These are phyloP conservation scores for Mormyrus lacerda DNA, from an alignment of 2,113 vertebrate genomes.

Conservation along the genomic window DNA sequence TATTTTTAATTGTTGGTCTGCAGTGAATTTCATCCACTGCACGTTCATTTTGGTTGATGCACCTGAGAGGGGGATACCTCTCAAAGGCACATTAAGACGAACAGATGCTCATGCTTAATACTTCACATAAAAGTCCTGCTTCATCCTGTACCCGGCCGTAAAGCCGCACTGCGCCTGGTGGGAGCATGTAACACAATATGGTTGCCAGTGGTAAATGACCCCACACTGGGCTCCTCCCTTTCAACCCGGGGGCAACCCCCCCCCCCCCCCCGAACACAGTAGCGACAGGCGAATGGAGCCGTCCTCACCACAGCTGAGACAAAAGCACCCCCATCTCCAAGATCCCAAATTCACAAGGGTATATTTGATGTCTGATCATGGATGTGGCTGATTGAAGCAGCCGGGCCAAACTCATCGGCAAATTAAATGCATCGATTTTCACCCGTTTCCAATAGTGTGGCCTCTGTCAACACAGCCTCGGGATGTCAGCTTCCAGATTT, in stretches of 20 bases:
- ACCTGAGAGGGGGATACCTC: not conserved
- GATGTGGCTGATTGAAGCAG: slow-evolving; percentile 61
- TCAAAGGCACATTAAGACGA: not conserved
- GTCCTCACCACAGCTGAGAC: not conserved
- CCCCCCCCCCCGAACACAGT: not conserved
- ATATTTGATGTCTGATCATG: slow-evolving; percentile 24
- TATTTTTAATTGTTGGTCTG: not conserved
- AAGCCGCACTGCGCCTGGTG: not conserved
- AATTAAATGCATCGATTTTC: slow-evolving; percentile 70
- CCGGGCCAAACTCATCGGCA: slow-evolving; percentile 60
- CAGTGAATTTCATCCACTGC: not conserved
- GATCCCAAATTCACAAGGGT: not conserved
- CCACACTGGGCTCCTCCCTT: not conserved
- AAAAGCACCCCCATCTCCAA: not conserved
- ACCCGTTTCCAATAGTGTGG: slow-evolving; percentile 28
- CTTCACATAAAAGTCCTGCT: not conserved
- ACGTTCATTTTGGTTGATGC: not conserved
- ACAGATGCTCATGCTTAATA: not conserved
- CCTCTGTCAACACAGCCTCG: slow-evolving; percentile 26
- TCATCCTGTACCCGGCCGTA: not conserved
- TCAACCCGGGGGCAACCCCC: not conserved
- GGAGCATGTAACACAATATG: not conserved
- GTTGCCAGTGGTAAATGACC: not conserved
- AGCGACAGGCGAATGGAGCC: not conserved
- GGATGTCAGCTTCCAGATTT: not conserved